Evolutionary conservation across 2,888 invertebrate species (phyloP).

Genomic region (Steinernema hermaphroditum): DNA sequence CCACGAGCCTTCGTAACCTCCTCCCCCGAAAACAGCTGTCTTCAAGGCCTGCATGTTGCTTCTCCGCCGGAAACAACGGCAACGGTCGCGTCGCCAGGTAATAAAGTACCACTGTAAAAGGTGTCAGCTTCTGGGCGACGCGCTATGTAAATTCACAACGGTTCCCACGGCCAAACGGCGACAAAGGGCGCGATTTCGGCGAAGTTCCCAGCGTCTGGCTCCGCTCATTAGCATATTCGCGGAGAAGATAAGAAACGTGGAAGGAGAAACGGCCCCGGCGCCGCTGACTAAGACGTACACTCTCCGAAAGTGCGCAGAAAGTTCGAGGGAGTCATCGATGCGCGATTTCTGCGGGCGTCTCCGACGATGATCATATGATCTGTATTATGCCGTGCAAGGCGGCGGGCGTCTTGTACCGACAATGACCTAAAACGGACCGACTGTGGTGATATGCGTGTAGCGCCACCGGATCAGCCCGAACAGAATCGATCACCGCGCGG

Average conservation of each 20-base stretch:
- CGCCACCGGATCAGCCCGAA: background rate
- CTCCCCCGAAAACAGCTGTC: conserved; percentile 11
- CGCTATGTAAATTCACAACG: too few species aligned
- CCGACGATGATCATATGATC: background rate
- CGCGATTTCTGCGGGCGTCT: background rate
- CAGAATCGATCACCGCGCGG: background rate
- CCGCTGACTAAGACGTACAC: conserved; percentile 14
- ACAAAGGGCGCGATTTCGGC: background rate
- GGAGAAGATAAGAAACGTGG: background rate
- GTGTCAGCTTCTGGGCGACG: too few species aligned
- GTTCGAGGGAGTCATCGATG: conserved; percentile 1
- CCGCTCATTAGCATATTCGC: conserved; percentile 12
- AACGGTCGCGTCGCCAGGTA: background rate
- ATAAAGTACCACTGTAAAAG: conserved; percentile 4
- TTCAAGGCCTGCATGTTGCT: background rate
- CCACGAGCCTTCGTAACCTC: background rate
- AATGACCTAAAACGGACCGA: conserved; percentile 11
- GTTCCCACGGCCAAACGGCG: too few species aligned
- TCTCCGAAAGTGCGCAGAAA: conserved; percentile 21
- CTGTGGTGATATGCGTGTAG: conserved; percentile 1
- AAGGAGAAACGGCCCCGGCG: background rate
- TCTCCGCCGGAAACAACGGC: background rate
- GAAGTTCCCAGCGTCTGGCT: conserved; percentile 6
- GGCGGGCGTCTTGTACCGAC: background rate
- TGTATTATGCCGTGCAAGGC: background rate